These are phyloP conservation scores for Rhopilema esculentum DNA, from an alignment of 30 jellyfish, hydroid and myxozoan species.

Conservation along the genomic window DNA sequence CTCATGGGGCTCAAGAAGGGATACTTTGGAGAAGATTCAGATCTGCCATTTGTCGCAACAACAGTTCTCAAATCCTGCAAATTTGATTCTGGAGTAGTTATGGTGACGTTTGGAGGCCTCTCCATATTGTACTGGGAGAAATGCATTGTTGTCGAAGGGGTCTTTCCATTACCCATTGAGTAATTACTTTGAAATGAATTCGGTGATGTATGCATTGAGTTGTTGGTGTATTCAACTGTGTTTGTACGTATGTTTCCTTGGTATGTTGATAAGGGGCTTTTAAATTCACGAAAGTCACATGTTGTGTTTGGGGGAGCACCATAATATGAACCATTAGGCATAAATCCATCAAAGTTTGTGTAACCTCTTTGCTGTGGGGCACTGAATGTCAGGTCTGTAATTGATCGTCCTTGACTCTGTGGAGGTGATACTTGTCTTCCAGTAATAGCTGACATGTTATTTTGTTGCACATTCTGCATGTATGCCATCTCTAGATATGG, in stretches of 20 bases:
- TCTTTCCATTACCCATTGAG: constrained; percentile 6
- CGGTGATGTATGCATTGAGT: constrained; percentile 46
- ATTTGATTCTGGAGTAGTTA: constrained; percentile 68
- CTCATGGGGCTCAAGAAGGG: constrained; percentile 72
- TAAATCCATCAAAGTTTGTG: constrained; percentile 57
- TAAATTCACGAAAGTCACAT: constrained; percentile 27
- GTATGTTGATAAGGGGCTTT: constrained; percentile 37
- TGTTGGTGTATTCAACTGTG: constrained; percentile 26
- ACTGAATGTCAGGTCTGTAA: constrained; percentile 57
- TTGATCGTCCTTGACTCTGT: constrained; percentile 63
- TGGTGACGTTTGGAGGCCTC: constrained; percentile 81
- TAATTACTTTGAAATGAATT: constrained; percentile 32
- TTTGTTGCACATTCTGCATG: constrained; percentile 50
- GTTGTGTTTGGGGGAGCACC: constrained; percentile 55
- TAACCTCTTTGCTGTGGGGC: constrained; percentile 44
- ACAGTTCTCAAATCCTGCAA: constrained; percentile 59
- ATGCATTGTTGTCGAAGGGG: constrained; percentile 18
- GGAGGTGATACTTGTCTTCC: constrained; percentile 53
- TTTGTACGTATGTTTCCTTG: constrained; percentile 31
- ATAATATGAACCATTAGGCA: constrained; percentile 44
- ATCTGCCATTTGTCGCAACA: constrained; percentile 47
- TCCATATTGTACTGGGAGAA: constrained; percentile 58
- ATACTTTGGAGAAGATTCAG: constrained; percentile 73
- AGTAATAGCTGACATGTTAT: background rate
- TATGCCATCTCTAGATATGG: constrained; percentile 65